These are phyloP conservation scores for Cyanoliseus patagonus DNA, from an alignment of 2,113 vertebrate genomes.

Conservation along the genomic window DNA sequence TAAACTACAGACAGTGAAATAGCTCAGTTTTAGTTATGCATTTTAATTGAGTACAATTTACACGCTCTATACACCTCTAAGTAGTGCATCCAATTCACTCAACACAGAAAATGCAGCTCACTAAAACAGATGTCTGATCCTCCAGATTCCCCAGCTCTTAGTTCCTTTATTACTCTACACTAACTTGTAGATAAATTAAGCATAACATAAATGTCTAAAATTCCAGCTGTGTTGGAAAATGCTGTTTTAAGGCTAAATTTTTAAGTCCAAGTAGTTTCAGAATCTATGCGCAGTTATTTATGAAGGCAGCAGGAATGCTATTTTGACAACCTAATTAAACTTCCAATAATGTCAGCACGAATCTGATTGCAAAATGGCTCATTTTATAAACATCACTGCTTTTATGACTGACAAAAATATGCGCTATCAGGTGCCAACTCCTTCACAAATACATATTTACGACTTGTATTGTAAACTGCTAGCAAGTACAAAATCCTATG, in stretches of 20 bases:
- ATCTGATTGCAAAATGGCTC: constrained; percentile 54
- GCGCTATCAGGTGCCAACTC: constrained; percentile 23
- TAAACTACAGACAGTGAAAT: not conserved
- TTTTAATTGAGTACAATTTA: constrained; percentile 53
- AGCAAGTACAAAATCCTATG: not conserved
- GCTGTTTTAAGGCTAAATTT: constrained; percentile 46
- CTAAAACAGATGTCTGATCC: constrained; percentile 37
- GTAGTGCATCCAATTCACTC: not conserved
- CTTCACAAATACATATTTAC: constrained; percentile 15
- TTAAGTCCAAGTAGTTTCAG: constrained; percentile 50
- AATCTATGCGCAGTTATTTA: constrained; percentile 50
- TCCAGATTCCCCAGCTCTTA: not conserved
- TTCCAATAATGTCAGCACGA: constrained; percentile 59
- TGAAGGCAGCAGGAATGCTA: constrained; percentile 33
- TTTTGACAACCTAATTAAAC: constrained; percentile 51
- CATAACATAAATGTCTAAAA: constrained; percentile 26
- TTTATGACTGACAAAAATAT: constrained; percentile 49
- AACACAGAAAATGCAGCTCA: not conserved
- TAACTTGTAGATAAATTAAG: constrained; percentile 54
- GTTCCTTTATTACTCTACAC: constrained; percentile 35
- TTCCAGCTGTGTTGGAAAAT: constrained; percentile 48
- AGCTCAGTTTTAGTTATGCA: not conserved
- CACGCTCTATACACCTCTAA: constrained; percentile 16
- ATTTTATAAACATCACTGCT: constrained; percentile 50
- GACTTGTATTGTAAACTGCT: not conserved